These are phyloP conservation scores for Eulemur mongoz DNA, from an alignment of 2,797 vertebrate species.

Conservation along the genomic window DNA sequence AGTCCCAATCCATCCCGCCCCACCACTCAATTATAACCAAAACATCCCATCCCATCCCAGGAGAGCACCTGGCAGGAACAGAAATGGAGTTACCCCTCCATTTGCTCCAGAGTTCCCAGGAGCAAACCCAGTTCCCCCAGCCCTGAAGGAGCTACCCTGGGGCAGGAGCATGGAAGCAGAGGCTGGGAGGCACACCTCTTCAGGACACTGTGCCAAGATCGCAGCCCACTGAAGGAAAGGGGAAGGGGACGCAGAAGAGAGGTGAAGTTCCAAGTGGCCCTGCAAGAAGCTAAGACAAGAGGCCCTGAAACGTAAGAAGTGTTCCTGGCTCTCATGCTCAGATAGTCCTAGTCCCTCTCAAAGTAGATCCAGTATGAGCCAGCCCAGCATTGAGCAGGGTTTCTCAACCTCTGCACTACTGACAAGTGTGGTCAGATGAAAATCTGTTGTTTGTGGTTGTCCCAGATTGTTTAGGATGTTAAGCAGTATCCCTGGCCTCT, in stretches of 20 bases:
- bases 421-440: not conserved
- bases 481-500: not conserved
- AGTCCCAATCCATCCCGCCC: not conserved
- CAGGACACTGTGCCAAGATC: not conserved
- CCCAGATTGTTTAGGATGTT: not conserved
- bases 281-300: not conserved
- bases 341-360: not conserved
- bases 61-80: not conserved
- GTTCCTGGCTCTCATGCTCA: not conserved
- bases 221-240: not conserved
- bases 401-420: not conserved
- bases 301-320: not conserved
- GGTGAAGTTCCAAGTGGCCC: not conserved
- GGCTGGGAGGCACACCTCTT: not conserved
- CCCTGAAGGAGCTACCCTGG: not conserved
- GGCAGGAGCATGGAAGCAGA: not conserved
- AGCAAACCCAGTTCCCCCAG: not conserved
- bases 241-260: not conserved
- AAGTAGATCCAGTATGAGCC: not conserved
- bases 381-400: not conserved
- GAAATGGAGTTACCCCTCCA: not conserved
- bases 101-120: not conserved
- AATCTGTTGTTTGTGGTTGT: not conserved
- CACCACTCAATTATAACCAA: not conserved
- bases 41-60: not conserved